These are phyloP conservation scores for Protobothrops flavoviridis DNA, from an alignment of 2,113 vertebrate genomes.

Conservation along the genomic window DNA sequence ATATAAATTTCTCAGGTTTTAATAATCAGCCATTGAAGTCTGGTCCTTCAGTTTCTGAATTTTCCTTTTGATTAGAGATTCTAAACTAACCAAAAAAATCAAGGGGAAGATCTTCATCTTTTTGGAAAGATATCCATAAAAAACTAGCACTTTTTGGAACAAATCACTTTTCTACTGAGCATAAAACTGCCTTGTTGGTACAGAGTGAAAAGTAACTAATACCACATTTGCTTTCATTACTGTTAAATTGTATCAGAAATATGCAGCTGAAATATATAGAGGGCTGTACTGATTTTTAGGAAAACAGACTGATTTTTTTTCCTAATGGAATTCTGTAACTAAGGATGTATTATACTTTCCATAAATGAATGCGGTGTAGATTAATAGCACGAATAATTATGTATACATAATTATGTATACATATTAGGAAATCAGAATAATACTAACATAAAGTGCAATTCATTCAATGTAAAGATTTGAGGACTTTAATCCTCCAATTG, in stretches of 20 bases:
- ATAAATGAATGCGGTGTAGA: neutral
- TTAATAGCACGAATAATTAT: neutral
- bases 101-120: too few species aligned
- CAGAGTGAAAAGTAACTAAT: neutral
- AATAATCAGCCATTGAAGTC: neutral
- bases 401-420: neutral
- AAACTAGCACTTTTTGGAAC: neutral
- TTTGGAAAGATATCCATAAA: neutral
- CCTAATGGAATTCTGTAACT: neutral
- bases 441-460: constrained; percentile 1
- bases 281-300: neutral
- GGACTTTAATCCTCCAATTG: constrained; percentile 10
- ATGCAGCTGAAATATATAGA: neutral
- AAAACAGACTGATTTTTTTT: neutral
- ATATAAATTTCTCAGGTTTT: neutral
- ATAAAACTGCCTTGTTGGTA: neutral
- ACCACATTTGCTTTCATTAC: neutral
- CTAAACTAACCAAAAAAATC: neutral
- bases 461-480: neutral
- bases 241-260: neutral
- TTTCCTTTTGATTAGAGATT: neutral
- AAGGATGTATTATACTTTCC: neutral
- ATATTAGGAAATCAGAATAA: constrained; percentile 22
- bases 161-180: neutral
- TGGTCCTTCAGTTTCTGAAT: neutral